Percentiles rank a stretch among this genome's conserved stretches.
phyloP scores from a whole-genome alignment of 2,113 vertebrate genomes.

The Microcebus tavaratra region DNA sequence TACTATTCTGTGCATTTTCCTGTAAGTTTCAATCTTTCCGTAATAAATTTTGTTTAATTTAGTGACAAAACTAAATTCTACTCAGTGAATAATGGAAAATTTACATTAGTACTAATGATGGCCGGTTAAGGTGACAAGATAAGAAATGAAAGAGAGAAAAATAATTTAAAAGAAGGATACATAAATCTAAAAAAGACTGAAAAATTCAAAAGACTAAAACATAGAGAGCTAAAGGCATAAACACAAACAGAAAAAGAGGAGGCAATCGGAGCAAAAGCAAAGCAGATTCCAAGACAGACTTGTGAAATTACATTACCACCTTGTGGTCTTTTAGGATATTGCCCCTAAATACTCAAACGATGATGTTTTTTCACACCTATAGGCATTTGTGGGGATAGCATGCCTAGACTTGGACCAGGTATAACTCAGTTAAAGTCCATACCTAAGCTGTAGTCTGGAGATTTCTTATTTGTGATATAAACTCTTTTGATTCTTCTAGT shows the following conservation, averaged over 20 bases:
- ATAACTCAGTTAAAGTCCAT: neutral
- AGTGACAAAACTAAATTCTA: neutral
- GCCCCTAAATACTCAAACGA: neutral
- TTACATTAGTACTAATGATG: neutral
- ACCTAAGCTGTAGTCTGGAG: neutral
- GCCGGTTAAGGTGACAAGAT: neutral
- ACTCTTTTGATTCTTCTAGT: neutral
- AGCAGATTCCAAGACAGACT: slow-evolving; percentile 1
- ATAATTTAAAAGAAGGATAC: neutral
- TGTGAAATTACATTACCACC: slow-evolving; percentile 75
- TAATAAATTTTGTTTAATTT: neutral
- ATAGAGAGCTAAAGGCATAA: neutral
- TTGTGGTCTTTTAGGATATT: slow-evolving; percentile 71
- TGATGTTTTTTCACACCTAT: neutral
- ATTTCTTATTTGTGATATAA: neutral
- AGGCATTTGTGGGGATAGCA: neutral
- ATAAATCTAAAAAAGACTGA: neutral
- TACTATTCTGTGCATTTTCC: neutral
- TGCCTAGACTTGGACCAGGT: neutral
- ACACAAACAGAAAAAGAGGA: neutral
- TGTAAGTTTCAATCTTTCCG: neutral
- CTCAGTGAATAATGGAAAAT: neutral
- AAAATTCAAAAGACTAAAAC: slow-evolving; percentile 31
- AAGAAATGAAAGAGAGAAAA: neutral
- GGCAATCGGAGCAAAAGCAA: neutral